Evolutionary conservation across 2,797 vertebrate species (phyloP).

Genomic region (Acanthurus leucopareius): DNA sequence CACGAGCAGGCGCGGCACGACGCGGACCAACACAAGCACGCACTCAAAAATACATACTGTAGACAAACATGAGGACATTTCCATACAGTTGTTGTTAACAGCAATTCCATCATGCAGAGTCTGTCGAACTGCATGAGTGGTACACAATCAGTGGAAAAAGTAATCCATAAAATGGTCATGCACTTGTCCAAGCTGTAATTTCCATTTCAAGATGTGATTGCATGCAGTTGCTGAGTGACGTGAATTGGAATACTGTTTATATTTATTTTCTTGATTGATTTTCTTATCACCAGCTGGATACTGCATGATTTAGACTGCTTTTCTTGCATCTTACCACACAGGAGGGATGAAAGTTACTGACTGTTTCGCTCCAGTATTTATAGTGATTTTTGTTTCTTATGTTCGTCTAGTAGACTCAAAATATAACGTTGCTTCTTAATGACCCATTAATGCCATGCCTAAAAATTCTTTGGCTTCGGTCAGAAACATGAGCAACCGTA

Average conservation of each 20-base stretch:
- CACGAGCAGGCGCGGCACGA: conserved; percentile 4
- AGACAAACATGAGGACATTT: conserved; percentile 43
- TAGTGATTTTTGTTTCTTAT: not conserved
- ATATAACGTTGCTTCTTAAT: not conserved
- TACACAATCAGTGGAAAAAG: conserved; percentile 80
- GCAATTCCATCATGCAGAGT: conserved; percentile 61
- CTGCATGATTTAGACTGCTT: conserved; percentile 39
- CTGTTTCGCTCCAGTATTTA: conserved; percentile 10
- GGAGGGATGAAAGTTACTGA: not conserved
- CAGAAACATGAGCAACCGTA: conserved; percentile 33
- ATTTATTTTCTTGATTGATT: conserved; percentile 61
- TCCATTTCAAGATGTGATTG: conserved; percentile 83
- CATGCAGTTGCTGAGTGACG: conserved; percentile 72
- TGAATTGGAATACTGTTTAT: conserved; percentile 76
- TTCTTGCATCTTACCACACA: conserved; percentile 31
- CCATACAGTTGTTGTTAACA: conserved; percentile 67
- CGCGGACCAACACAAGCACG: conserved; percentile 26
- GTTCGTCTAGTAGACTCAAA: not conserved
- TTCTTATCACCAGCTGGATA: conserved; percentile 53
- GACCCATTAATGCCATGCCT: conserved; percentile 1
- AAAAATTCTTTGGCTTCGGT: conserved; percentile 34
- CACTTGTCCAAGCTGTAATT: conserved; percentile 79
- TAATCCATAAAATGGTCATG: conserved; percentile 77
- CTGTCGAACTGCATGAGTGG: conserved; percentile 69
- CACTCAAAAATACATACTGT: conserved; percentile 30